Base-by-base conservation (phyloP, 2,113 vertebrate genomes). In the Marmota flaviventris region DNA sequence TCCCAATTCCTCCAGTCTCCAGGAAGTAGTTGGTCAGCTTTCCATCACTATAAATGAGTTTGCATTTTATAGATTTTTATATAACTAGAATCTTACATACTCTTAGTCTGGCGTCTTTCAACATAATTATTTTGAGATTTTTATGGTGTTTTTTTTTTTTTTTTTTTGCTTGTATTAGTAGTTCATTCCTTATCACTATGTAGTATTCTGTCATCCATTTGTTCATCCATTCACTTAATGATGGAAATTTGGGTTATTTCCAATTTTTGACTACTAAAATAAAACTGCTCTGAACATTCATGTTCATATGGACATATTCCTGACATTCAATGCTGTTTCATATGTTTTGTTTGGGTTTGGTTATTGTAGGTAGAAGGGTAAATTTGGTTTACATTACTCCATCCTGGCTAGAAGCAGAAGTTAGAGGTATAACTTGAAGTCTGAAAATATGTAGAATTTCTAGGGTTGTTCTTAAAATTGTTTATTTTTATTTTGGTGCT, bases 191-290 rank as follows among this genome's bases (percentile, higher is more conserved):
- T 81, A 51, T 91, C 77, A 83, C 81, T 83, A 11, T 87, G 13
- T 88, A 39, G 20, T 91, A 48, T 34, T 91, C 14, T 63, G 37
- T 76, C 89, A 32, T 84, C 34, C 32, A 32, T 63, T 63, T 63
- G 24, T 63, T 25, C 61, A 61, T 24, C 13, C 61, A n/a, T 91
- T 95, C 17, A 73, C 39, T 45, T 91, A 29, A n/a, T 90, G 61
- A 61, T 94, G 81, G 39, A 92, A 65, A 34, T 95, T 73, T 88
- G 78, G n/a, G 24, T 78, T 89, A 39, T 87, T 84, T 75, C 67
- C 17, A 11, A 16, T 61, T 96, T 89, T 94, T 85, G 13, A 79
- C 27, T 86, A 79, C 27, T 86, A n/a, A 92, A 51, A 76, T 93
- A 92, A 83, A 94, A 91, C 20, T 16, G 3, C 32, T 34, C 0